Percentiles rank a stretch among this genome's conserved stretches.
Evolutionary conservation across 2,113 vertebrate genomes (phyloP).

Genomic region (Hemiprocne comata): DNA sequence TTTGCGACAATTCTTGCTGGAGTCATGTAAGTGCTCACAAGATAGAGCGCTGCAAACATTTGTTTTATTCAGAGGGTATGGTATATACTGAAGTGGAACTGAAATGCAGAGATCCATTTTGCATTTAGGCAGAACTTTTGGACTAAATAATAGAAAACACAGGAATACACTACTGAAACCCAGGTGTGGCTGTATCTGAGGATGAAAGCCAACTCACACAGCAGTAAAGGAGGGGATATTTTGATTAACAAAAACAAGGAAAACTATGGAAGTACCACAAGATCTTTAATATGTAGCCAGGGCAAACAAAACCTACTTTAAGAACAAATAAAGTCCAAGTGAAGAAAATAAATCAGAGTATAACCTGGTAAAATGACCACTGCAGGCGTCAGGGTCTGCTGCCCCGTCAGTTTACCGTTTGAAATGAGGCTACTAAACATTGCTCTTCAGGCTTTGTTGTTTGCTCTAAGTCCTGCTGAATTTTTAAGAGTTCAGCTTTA

Average conservation of each 20-base stretch:
- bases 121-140: neutral
- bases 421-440: neutral
- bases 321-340: conserved; percentile 33
- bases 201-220: conserved; percentile 27
- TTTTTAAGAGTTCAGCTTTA: neutral
- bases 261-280: conserved; percentile 34
- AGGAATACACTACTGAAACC: neutral
- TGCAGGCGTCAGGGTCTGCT: neutral
- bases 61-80: neutral
- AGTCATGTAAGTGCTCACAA: neutral
- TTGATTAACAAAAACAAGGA: conserved; percentile 47
- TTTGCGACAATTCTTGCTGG: neutral
- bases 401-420: neutral
- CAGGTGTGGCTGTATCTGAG: conserved; percentile 30
- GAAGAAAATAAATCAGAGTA: conserved; percentile 31
- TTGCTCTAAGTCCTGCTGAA: neutral
- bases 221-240: neutral
- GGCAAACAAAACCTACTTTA: conserved; percentile 59
- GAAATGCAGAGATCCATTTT: neutral
- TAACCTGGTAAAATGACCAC: neutral
- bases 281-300: conserved; percentile 28
- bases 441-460: neutral
- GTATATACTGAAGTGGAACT: neutral
- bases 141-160: neutral
- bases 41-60: neutral